Evolutionary conservation across 2,113 vertebrate genomes (phyloP), one percentile per base, ranked within the genome.

Genomic region (Oreotrochilus melanogaster): DNA sequence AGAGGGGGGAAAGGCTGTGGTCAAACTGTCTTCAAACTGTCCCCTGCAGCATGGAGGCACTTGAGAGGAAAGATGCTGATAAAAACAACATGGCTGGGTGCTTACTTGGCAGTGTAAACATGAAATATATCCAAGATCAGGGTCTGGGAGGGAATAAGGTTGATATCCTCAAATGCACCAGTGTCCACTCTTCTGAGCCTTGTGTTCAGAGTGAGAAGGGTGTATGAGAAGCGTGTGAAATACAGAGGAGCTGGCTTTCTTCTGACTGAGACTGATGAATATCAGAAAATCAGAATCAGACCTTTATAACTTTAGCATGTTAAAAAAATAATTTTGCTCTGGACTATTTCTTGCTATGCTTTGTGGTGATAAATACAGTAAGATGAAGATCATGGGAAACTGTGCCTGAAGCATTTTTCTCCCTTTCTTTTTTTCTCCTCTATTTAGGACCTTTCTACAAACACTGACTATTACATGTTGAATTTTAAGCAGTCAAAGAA

Each of bases 371-470:
- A 92, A 89, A 93, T 81, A 82, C 17, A 76, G 45, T 69, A 76
- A 53, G 50, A 89, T 78, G 45, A 73, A 14, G 39, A 64, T 56
- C 57, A 43, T 69, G 35, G 50, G 45, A 94, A 95, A 54, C 58
- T 35, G 93, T 76, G 70, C 93, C 70, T 72, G 67, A 73, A 89
- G 71, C 57, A 61, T 61, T 93, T 93, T 89, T 66, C 65, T 94
- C 58, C 48, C 57, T 75, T 73, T 88, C 8, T 18, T 91, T 84
- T 86, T 84, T 58, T 37, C 25, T 54, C 23, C 9, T 86, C 82
- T 89, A 48, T 89, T 94, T 89, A 82, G 7, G 62, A 83, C 45
- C 31, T 82, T 82, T 88, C 18, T 79, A 56, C 66, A 89, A 81
- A 86, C 70, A 87, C 18, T 57, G 19, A 18, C 31, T 67, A 53